Evolutionary conservation across 2,888 invertebrate genomes (phyloP).

Genomic region (Erannis defoliaria): DNA sequence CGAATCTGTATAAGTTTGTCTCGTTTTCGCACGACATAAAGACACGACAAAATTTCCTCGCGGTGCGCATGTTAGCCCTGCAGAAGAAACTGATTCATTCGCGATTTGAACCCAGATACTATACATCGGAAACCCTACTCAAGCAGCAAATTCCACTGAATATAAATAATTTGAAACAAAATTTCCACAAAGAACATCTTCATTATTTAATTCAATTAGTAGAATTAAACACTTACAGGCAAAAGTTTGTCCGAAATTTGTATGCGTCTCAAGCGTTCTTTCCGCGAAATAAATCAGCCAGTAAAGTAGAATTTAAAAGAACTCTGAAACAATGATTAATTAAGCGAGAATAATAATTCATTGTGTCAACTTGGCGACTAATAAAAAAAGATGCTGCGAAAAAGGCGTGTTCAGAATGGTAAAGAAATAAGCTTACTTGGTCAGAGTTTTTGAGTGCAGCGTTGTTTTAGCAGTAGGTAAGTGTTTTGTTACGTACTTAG

Average conservation of each 20-base stretch:
- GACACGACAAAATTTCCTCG: too few relatives aligned
- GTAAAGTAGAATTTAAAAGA: constrained; percentile 48
- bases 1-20: too few relatives aligned
- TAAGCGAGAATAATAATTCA: constrained; percentile 64
- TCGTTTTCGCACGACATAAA: too few relatives aligned
- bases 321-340: constrained; percentile 60
- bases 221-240: neutral
- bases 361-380: constrained; percentile 58
- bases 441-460: neutral
- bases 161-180: too few relatives aligned
- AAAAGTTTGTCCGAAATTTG: constrained; percentile 12
- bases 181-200: too few relatives aligned
- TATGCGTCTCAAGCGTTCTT: constrained; percentile 21
- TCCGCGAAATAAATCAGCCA: constrained; percentile 29
- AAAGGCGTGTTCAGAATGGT: constrained; percentile 28
- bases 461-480: neutral
- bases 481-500: too few relatives aligned
- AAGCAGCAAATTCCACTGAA: too few relatives aligned
- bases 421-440: constrained; percentile 9
- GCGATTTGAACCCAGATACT: too few relatives aligned
- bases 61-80: too few relatives aligned
- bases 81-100: too few relatives aligned
- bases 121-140: too few relatives aligned
- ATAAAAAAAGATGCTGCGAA: constrained; percentile 42
- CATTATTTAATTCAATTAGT: neutral